Percentiles rank a stretch among this genome's conserved stretches.
These are phyloP conservation scores for Nesometra sesokonis DNA, from an alignment of 35 echinoderm and acorn worm genomes.

Conservation along the genomic window DNA sequence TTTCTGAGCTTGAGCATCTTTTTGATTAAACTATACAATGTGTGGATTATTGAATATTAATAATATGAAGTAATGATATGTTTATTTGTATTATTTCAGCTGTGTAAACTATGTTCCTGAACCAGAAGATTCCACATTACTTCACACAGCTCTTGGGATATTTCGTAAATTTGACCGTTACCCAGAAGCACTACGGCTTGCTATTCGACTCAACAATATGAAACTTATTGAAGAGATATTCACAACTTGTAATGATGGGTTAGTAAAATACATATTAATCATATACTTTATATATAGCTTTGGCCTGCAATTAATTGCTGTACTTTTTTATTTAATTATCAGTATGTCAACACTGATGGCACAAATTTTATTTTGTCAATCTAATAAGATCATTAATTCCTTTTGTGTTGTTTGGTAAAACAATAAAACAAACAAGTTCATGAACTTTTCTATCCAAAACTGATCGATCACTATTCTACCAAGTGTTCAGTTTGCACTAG, in stretches of 20 bases:
- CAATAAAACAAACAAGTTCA: too few species aligned
- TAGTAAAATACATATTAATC: too few species aligned
- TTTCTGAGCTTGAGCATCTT: too few species aligned
- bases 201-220: slow-evolving; percentile 80
- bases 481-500: too few species aligned
- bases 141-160: slow-evolving; percentile 82
- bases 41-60: too few species aligned
- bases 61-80: too few species aligned
- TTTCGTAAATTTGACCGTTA: slow-evolving; percentile 82
- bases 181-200: slow-evolving; percentile 66
- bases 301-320: not conserved
- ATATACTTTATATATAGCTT: not conserved
- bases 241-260: slow-evolving; percentile 76
- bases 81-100: slow-evolving; percentile 37
- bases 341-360: not conserved
- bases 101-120: slow-evolving; percentile 98
- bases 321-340: not conserved
- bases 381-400: too few species aligned
- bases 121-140: slow-evolving; percentile 76
- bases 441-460: too few species aligned
- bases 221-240: slow-evolving; percentile 86
- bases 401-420: too few species aligned
- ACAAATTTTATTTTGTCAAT: not conserved
- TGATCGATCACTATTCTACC: too few species aligned
- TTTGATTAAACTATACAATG: too few species aligned